Base-by-base conservation (phyloP, 2,113 vertebrate genomes). In the Struthio camelus region DNA sequence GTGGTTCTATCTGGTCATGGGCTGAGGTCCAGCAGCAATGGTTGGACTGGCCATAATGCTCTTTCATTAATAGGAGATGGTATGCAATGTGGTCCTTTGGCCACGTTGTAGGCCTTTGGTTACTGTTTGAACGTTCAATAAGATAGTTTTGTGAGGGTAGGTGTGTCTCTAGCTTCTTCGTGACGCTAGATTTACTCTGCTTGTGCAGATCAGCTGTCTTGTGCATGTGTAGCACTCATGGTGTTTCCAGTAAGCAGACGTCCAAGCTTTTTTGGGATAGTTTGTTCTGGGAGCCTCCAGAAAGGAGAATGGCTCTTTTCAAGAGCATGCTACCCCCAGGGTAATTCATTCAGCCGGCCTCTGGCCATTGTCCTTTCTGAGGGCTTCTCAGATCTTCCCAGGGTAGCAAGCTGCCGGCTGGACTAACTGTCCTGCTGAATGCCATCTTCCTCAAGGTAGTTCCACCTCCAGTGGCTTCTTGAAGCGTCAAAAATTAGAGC, bases 241-340 rank as follows among this genome's bases (percentile, higher is more conserved):
- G 36, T 0, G 0, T 53, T 76, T 13, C 75, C 30, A 2, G 8
- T 20, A 53, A 38, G 18, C 7, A 0, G 0, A 1, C 38, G 11
- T 3, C 56, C 28, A 13, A 3, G 6, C 6, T 50, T 30, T 30
- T 18, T 72, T 51, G 44, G 38, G 3, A 14, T 34, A 10, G 38
- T 28, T 22, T 23, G 4, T 53, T 8, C 44, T 5, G 40, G 77
- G 46, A 76, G 40, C 22, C 40, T 4, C 59, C 9, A 11, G 38
- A 48, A 48, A 19, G 46, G 9, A 48, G 46, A 8, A n/a, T 2
- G 17, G 34, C 24, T 80, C 15, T 10, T 38, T 4, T 42, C 2
- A 0, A 1, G 34, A 2, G 3, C 1, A 0, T 18, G 54, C 42
- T 16, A 23, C 27, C 20, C 1, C 22, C 13, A 3, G 25, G 32